Base-by-base conservation (phyloP, 2,888 invertebrate species). In the Nipponacmea schrenckii region DNA sequence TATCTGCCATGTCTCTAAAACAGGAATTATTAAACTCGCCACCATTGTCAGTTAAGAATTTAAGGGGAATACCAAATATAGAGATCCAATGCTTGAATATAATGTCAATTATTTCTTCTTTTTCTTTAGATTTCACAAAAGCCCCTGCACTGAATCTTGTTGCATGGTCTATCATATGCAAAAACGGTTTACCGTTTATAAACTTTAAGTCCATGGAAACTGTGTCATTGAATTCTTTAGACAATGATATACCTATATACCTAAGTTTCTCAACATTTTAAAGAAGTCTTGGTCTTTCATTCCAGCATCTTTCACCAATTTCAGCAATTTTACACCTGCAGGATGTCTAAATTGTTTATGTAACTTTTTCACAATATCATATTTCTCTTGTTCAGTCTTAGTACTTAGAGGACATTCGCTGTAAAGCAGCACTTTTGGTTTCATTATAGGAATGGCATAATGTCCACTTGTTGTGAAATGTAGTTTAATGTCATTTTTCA, bases 321-420 rank as follows among this genome's bases (percentile, higher is more conserved):
- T 64, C 39, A 72, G 69, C 15, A 77, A 56, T 2, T 72, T 64
- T 14, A 77, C 72, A 56, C 67, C 64, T 31, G 72, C 67, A 20
- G 78, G 73, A 75, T 78, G 78, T n/a, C 73, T 75, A 73, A 80
- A 77, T 68, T 79, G 78, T 62, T 74, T 73, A 65, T 78, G 79
- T 17, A 79, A 50, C 46, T 78, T 77, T n/a, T 68, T 68, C 45
- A 67, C 70, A 50, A 71, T 62, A n/a, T 31, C 31, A 31, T 50
- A 50, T 50, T 15, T 50, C 50, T 50, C 50, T 50, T n/a, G 15
- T 4, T 50, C 17, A 50, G 15, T 31, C 31, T 31, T 31, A 5
- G 2, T 31, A 31, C 31, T 31, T 31, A 31, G 3, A 31, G 31
- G 31, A 31, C 31, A 31, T 31, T 31, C 31, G 31, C 31, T 31